Evolutionary conservation across 1,140 invertebrate genomes (phyloP).

Genomic region (Agraylea sexmaculata): DNA sequence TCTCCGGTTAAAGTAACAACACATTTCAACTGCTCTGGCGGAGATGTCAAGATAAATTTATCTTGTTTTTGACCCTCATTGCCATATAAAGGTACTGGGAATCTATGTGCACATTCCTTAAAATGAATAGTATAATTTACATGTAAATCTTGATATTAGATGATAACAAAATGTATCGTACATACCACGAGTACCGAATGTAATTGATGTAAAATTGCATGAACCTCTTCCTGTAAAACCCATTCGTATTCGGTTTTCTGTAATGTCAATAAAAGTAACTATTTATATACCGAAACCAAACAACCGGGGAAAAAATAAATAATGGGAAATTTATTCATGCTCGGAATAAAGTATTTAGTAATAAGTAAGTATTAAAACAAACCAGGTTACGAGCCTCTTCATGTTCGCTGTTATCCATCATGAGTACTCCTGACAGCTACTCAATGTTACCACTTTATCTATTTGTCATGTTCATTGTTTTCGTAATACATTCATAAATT

Average conservation of each 20-base stretch:
- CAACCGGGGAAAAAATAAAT: no score
- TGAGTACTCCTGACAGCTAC: no score
- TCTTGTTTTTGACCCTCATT: constrained; percentile 78
- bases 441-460: constrained; percentile 26
- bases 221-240: constrained; percentile 81
- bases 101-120: constrained; percentile 75
- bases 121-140: constrained; percentile 22
- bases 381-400: constrained; percentile 73
- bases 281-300: constrained; percentile 20
- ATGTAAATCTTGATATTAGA: no score
- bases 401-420: constrained; percentile 75
- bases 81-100: constrained; percentile 70
- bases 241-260: constrained; percentile 91
- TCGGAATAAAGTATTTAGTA: no score
- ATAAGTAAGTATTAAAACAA: constrained; percentile 21
- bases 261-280: constrained; percentile 22
- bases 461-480: no score
- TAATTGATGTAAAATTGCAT: constrained; percentile 72
- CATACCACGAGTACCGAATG: constrained; percentile 72
- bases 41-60: constrained; percentile 74
- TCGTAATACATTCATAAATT: no score
- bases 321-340: no score
- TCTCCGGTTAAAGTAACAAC: constrained; percentile 80
- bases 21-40: constrained; percentile 83
- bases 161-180: constrained; percentile 18